Percentiles rank a stretch among this genome's conserved stretches.
These are phyloP conservation scores for Mesitornis unicolor DNA, from an alignment of 2,113 vertebrate species.

Conservation along the genomic window DNA sequence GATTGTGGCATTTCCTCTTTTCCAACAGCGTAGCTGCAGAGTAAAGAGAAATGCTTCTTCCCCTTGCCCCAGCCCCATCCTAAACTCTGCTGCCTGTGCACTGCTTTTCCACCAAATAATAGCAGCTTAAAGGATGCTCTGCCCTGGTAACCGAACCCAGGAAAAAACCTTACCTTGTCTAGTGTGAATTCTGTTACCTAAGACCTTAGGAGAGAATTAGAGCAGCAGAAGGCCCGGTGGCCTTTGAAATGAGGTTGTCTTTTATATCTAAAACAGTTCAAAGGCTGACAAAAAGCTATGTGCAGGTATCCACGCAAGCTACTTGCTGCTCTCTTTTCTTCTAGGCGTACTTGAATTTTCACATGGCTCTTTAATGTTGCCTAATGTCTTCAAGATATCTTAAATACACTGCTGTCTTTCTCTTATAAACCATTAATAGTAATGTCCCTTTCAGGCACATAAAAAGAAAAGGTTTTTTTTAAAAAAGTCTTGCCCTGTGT, in stretches of 20 bases:
- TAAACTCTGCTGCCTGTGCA: too few species aligned
- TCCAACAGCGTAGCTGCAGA: not conserved
- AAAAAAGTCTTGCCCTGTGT: not conserved
- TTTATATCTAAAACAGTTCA: slow-evolving; percentile 49
- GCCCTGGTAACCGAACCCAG: not conserved
- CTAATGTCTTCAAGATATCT: slow-evolving; percentile 36
- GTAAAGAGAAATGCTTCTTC: not conserved
- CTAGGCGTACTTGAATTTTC: slow-evolving; percentile 31
- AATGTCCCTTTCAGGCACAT: slow-evolving; percentile 20
- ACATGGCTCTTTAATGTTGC: slow-evolving; percentile 48
- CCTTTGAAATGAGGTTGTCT: slow-evolving; percentile 42
- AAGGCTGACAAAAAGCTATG: slow-evolving; percentile 31
- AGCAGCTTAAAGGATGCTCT: not conserved
- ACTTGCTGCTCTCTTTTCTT: slow-evolving; percentile 55
- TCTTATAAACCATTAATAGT: slow-evolving; percentile 33
- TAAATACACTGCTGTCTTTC: slow-evolving; percentile 20
- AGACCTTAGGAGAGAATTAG: not conserved
- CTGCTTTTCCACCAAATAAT: not conserved
- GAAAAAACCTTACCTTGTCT: not conserved
- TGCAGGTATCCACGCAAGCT: not conserved
- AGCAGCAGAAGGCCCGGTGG: slow-evolving; percentile 20
- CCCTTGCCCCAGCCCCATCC: not conserved
- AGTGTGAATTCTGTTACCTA: not conserved
- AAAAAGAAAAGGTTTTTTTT: not conserved
- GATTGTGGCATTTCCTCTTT: not conserved